Evolutionary conservation across 2,113 vertebrate genomes (phyloP), one percentile per base, ranked within the genome.

Genomic region (Paradoxurus hermaphroditus): DNA sequence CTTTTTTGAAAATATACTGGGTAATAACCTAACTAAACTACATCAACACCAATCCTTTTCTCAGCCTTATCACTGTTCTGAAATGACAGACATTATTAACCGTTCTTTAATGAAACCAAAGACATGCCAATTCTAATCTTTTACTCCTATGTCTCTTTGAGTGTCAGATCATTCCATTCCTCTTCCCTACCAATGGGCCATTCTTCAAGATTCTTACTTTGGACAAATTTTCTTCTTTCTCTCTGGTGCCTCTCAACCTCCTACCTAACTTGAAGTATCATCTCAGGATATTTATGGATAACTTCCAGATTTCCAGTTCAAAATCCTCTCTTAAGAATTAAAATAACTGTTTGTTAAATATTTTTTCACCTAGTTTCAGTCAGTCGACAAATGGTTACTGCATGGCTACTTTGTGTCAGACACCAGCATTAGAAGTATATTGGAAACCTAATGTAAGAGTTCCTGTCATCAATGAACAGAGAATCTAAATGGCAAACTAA

Each of bases 231-330:
- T 78, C 77, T 81, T 79, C n/a, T 72, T 89, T 75, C 86, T 72
- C 75, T 78, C 88, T 88, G 25, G 79, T 94, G n/a, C 49, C n/a
- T 62, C 49, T 94, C 23, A 25, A 70, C 77, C 31, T 84, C 68
- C 78, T n/a, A 95, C 36, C 27, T 65, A 88, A 94, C 59, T 94
- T 97, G 51, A 88, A 91, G 72, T 84, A 94, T 77, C 63, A 90
- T 49, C 36, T 87, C 63, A 36, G 19, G 23, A 88, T 72, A 91
- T n/a, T 63, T 65, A 36, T 65, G 51, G 63, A 11, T 83, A 94
- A 73, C 36, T 85, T 94, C 27, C 62, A 72, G 51, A 82, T 68
- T n/a, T 90, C 53, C 51, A 92, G 51, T 78, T 77, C 36, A 41
- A 41, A 89, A 65, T 41, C n/a, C n/a, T 36, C 41, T 65, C 70